These are phyloP conservation scores for Brachionus paranguensis DNA, from an alignment of 1,140 invertebrate genomes.

Conservation along the genomic window DNA sequence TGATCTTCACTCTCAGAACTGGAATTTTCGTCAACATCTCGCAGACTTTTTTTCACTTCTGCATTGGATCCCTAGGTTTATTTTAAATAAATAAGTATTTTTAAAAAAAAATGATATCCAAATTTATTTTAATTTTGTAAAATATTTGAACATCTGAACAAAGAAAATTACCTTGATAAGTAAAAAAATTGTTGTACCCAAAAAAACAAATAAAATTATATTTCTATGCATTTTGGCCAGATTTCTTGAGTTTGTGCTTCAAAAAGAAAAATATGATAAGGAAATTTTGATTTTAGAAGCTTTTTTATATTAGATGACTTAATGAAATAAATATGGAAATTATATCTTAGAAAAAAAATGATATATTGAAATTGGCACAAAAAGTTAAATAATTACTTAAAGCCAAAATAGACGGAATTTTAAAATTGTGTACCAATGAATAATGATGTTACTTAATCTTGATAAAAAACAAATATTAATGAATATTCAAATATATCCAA, in stretches of 20 bases:
- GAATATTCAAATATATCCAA: slow-evolving; percentile 1
- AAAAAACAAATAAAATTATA: not conserved
- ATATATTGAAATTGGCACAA: not conserved
- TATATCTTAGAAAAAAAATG: not conserved
- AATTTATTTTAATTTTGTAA: not conserved
- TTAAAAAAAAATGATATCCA: not conserved
- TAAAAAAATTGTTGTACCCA: not conserved
- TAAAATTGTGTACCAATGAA: not conserved
- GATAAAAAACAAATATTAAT: not conserved
- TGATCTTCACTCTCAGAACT: not conserved
- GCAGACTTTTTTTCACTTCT: slow-evolving; percentile 11
- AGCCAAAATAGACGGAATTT: not conserved
- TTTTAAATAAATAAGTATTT: not conserved
- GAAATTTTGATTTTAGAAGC: not conserved
- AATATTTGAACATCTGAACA: not conserved
- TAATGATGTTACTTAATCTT: not conserved
- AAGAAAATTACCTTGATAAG: not conserved
- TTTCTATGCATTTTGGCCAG: not conserved
- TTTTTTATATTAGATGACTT: not conserved
- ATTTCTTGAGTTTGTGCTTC: not conserved
- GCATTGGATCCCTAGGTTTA: not conserved
- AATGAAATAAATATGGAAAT: not conserved
- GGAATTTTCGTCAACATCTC: not conserved
- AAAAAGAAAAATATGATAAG: not conserved
- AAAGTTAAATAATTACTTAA: not conserved